A percentile compares a stretch with the other conserved stretches of the same genome.
phyloP scores from a whole-genome alignment of 2,888 invertebrate genomes.

The Troides oblongomaculatus region DNA sequence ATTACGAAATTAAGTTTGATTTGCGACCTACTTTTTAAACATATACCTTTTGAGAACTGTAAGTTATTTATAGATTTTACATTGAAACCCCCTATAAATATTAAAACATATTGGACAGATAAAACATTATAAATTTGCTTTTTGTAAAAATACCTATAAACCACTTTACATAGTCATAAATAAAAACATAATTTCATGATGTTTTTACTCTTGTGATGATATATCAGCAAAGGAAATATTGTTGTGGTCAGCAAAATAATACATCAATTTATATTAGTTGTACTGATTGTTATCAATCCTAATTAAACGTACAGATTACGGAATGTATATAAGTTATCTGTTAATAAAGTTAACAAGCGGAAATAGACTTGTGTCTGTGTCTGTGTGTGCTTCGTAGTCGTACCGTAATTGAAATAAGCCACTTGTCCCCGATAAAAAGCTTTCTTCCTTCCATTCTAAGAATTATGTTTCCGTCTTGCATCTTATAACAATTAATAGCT shows the following conservation, averaged over 20 bases:
- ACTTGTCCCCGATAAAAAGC: constrained; percentile 7
- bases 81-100: neutral
- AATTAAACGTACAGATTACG: neutral
- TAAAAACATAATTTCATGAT: neutral
- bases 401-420: constrained; percentile 1
- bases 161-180: neutral
- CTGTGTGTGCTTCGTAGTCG: constrained; percentile 3
- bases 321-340: constrained; percentile 1
- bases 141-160: neutral
- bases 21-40: neutral
- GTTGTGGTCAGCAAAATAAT: too few relatives aligned
- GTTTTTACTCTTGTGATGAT: neutral
- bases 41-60: too few relatives aligned
- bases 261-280: too few relatives aligned
- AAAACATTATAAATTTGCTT: neutral
- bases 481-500: neutral
- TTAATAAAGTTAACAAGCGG: constrained; percentile 1
- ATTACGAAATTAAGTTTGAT: neutral
- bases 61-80: neutral
- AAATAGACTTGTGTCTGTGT: neutral
- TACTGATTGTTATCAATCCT: neutral
- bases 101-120: neutral
- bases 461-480: neutral
- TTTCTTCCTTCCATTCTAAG: neutral
- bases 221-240: too few relatives aligned